A percentile compares a stretch with the other conserved stretches of the same genome.
Evolutionary conservation across 2,888 invertebrate species (phyloP).

Genomic region (Prosopocoilus inquinatus): DNA sequence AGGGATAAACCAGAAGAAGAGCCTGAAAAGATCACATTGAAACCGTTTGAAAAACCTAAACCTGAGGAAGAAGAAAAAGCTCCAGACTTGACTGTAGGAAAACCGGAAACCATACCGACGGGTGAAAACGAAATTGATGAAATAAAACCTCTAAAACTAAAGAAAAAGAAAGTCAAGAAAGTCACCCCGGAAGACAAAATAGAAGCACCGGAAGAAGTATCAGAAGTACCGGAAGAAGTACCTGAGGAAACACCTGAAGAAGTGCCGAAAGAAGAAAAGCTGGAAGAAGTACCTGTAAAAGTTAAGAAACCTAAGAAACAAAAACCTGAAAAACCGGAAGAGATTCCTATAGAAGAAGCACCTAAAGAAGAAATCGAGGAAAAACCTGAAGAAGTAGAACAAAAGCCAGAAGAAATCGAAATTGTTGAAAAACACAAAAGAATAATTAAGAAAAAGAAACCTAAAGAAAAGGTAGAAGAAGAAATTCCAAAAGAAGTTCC

Average conservation of each 20-base stretch:
- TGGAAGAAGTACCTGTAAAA: constrained; percentile 11
- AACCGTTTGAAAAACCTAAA: constrained; percentile 41
- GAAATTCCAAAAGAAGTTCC: constrained; percentile 1
- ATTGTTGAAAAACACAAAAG: constrained; percentile 27
- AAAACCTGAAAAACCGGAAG: constrained; percentile 30
- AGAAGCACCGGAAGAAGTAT: constrained; percentile 26
- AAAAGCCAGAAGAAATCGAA: constrained; percentile 29
- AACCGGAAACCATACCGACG: constrained; percentile 19
- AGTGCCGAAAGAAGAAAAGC: constrained; percentile 3
- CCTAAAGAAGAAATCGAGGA: constrained; percentile 36
- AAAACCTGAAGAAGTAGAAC: constrained; percentile 31
- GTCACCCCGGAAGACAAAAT: constrained; percentile 30
- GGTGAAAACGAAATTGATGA: constrained; percentile 15
- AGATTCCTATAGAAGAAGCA: constrained; percentile 25
- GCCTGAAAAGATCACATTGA: constrained; percentile 32
- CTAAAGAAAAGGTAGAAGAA: constrained; percentile 9
- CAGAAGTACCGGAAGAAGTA: constrained; percentile 19
- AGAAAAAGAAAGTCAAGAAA: constrained; percentile 37
- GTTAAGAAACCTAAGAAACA: constrained; percentile 39
- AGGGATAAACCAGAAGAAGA: constrained; percentile 40
- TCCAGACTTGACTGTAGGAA: constrained; percentile 21
- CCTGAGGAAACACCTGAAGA: constrained; percentile 9
- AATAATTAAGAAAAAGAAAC: constrained; percentile 18
- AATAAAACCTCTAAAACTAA: constrained; percentile 33
- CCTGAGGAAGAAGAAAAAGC: constrained; percentile 22